Percentiles rank a stretch among this genome's conserved stretches.
Evolutionary conservation across 2,797 vertebrate genomes (phyloP).

Genomic region (Pteropus rufus): DNA sequence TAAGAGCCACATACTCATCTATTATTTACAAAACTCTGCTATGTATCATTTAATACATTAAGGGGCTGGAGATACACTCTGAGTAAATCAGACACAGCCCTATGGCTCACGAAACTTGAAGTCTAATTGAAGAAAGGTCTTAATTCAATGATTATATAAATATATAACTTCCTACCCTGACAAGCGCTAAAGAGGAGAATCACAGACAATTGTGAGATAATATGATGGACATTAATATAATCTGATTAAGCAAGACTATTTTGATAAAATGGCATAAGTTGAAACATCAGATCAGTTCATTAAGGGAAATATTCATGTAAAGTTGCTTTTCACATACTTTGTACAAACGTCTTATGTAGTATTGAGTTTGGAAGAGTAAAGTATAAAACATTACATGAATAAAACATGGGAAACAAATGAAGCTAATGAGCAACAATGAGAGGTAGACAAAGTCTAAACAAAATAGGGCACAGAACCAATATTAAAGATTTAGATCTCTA

Average conservation of each 20-base stretch:
- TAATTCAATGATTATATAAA: background rate
- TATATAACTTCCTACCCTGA: background rate
- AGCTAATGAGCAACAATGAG: background rate
- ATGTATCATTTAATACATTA: background rate
- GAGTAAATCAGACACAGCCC: background rate
- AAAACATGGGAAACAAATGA: background rate
- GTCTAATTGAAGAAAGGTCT: background rate
- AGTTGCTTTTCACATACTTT: background rate
- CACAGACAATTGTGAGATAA: background rate
- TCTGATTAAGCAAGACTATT: background rate
- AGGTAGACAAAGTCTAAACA: background rate
- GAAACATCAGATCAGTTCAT: background rate
- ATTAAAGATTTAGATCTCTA: background rate
- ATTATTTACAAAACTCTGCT: background rate
- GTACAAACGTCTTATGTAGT: background rate
- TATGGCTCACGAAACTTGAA: background rate
- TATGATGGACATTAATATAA: background rate
- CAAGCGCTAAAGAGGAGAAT: background rate
- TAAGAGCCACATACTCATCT: background rate
- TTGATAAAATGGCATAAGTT: background rate
- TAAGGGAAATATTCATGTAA: background rate
- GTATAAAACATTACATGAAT: background rate
- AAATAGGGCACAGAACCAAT: background rate
- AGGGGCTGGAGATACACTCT: background rate
- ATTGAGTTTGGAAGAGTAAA: background rate